phyloP scores from a whole-genome alignment of 2,888 invertebrate species.

The Agonopterix alstromeriana region DNA sequence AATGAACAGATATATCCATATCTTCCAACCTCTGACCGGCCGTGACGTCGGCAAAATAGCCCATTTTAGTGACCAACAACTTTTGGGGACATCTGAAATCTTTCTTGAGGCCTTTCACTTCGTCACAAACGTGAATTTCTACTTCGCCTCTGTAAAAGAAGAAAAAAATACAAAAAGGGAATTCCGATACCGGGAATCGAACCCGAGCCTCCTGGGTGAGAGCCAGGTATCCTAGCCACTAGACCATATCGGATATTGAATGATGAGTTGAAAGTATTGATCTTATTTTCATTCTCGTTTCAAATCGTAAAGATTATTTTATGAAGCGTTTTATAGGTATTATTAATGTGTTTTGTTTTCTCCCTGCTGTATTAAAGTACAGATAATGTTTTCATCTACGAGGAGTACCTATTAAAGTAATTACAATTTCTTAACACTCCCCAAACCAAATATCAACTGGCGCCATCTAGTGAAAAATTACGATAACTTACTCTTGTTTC shows the following conservation, averaged over 20 bases:
- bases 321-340: neutral
- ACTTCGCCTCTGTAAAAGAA: constrained; percentile 81
- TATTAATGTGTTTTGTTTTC: neutral
- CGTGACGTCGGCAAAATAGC: constrained; percentile 94
- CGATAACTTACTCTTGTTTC: constrained; percentile 67
- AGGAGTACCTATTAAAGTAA: neutral
- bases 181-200: constrained; percentile 79
- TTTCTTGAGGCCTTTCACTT: constrained; percentile 91
- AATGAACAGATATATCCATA: constrained; percentile 98
- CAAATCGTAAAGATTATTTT: too few species aligned
- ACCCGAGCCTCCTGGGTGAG: constrained; percentile 77
- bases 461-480: constrained; percentile 14
- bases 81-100: constrained; percentile 94
- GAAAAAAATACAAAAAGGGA: constrained; percentile 18
- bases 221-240: constrained; percentile 80
- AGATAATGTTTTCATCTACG: neutral
- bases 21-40: constrained; percentile 89
- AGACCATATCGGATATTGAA: constrained; percentile 74
- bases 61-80: constrained; percentile 93
- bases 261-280: neutral
- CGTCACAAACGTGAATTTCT: constrained; percentile 96
- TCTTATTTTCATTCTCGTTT: neutral
- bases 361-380: neutral
- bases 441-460: neutral
- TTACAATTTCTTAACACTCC: neutral